Conservation (phyloP, 1,140 invertebrate genomes). For the Hesperophylax magnus region DNA sequence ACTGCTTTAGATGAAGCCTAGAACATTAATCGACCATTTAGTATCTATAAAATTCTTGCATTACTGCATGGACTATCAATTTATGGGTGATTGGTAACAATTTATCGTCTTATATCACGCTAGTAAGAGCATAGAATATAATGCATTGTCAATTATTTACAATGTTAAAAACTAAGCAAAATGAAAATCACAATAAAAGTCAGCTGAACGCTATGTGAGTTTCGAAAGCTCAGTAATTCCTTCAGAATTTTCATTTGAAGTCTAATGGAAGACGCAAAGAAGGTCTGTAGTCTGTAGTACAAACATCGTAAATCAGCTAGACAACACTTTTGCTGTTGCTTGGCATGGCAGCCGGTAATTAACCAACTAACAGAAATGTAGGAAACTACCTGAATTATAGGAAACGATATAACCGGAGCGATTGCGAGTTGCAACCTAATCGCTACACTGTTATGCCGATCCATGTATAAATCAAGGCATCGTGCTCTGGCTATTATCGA, state of each 20-base stretch:
- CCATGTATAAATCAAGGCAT: constrained; percentile 44
- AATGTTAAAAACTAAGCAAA: too few species aligned
- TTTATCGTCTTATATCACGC: too few species aligned
- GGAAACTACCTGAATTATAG: constrained; percentile 25
- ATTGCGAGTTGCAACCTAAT: constrained; percentile 30
- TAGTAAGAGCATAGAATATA: too few species aligned
- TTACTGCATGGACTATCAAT: neutral
- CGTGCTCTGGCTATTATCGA: constrained; percentile 38
- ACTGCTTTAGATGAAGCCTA: too few species aligned
- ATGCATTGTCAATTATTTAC: too few species aligned
- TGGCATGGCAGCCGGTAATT: constrained; percentile 19
- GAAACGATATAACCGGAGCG: constrained; percentile 24
- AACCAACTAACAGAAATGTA: constrained; percentile 32
- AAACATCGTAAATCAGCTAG: constrained; percentile 6
- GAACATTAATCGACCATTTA: neutral
- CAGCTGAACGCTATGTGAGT: too few species aligned
- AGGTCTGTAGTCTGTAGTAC: constrained; percentile 5
- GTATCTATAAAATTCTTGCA: neutral
- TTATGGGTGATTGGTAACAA: neutral
- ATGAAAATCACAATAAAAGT: too few species aligned
- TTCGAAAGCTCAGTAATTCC: too few species aligned
- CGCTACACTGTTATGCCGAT: constrained; percentile 9
- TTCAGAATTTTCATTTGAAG: neutral
- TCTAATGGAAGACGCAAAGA: neutral
- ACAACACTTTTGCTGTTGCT: constrained; percentile 19